These are phyloP conservation scores for Parotocinclus haroldoi DNA, from an alignment of 2,797 vertebrate species.

Conservation along the genomic window DNA sequence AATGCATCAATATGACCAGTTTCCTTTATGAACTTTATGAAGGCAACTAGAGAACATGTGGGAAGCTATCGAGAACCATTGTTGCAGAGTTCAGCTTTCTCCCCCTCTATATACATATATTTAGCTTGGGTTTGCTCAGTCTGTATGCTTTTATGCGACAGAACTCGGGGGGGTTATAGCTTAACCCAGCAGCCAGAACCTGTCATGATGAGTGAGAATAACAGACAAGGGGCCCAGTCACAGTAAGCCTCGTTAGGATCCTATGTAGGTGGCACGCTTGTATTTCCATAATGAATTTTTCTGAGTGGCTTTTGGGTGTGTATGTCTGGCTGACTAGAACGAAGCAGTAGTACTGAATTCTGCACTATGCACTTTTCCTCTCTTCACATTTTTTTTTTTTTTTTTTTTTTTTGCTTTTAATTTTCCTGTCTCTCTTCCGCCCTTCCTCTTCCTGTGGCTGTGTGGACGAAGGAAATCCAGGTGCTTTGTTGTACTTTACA, in stretches of 20 bases:
- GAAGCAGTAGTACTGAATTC: slow-evolving; percentile 11
- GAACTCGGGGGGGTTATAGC: not conserved
- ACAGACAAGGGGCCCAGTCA: slow-evolving; percentile 52
- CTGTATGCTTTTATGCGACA: slow-evolving; percentile 6
- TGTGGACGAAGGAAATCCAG: slow-evolving; percentile 38
- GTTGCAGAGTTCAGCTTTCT: slow-evolving; percentile 5
- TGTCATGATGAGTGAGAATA: not conserved
- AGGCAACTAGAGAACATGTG: not conserved
- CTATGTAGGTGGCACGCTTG: not conserved
- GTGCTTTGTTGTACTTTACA: slow-evolving; percentile 45
- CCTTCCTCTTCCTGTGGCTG: slow-evolving; percentile 12
- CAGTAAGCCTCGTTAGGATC: slow-evolving; percentile 46
- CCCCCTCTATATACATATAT: slow-evolving; percentile 23
- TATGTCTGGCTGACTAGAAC: slow-evolving; percentile 1
- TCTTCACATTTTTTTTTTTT: slow-evolving; percentile 2
- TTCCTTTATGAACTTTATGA: not conserved
- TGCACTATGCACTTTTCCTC: not conserved
- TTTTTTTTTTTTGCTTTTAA: not conserved
- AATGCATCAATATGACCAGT: not conserved
- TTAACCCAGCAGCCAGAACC: slow-evolving; percentile 1
- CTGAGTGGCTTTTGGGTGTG: slow-evolving; percentile 9
- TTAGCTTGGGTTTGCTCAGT: slow-evolving; percentile 22
- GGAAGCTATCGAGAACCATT: slow-evolving; percentile 27
- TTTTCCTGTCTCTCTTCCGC: not conserved
- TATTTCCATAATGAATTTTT: not conserved